Evolutionary conservation across 2,113 vertebrate genomes (phyloP), one percentile per base, ranked within the genome.

Genomic region (Brevimyrus niger): DNA sequence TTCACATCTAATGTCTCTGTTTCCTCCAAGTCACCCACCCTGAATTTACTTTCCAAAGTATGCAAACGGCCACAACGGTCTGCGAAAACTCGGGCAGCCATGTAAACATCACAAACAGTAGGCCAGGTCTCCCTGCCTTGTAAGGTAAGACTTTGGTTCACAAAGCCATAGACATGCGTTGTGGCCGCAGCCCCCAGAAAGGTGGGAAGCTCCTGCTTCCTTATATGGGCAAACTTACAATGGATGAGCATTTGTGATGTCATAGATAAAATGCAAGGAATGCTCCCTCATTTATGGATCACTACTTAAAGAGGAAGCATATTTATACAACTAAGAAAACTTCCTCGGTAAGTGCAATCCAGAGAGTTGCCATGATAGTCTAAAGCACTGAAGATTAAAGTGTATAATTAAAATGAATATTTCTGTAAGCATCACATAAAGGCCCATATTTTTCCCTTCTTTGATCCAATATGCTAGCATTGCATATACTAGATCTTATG

Each of bases 71-170:
- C 17, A 44, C 23, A 42, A 44, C 10, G 13, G 19, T 44, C 55
- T 87, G 19, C 31, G 35, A 53, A 53, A 44, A 87, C 51, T n/a
- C 1, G 35, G 23, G 19, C 87, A n/a, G 21, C 38, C 46, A 87
- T 87, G 87, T 87, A 87, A 87, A 87, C 87, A 87, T 19, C 17
- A 19, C 86, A 44, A 87, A 87, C 87, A 44, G 55, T 58, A 65
- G 53, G 55, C 87, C 87, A 87, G 87, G 87, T 87, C 87, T 87
- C 38, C 55, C 87, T 65, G 87, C 87, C 87, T 87, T 87, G 87
- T 87, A 87, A 87, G 87, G 87, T 87, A 87, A 87, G 35, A 19
- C 31, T 51, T 44, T 42, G 55, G 35, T 61, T 87, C 23, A 61
- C 53, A 53, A 44, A 65, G 87, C 47, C 17, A 65, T 35, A 65